Percentiles rank a stretch among this genome's conserved stretches.
Conservation (phyloP, 2,888 invertebrate genomes). For the Lepas anatifera region DNA sequence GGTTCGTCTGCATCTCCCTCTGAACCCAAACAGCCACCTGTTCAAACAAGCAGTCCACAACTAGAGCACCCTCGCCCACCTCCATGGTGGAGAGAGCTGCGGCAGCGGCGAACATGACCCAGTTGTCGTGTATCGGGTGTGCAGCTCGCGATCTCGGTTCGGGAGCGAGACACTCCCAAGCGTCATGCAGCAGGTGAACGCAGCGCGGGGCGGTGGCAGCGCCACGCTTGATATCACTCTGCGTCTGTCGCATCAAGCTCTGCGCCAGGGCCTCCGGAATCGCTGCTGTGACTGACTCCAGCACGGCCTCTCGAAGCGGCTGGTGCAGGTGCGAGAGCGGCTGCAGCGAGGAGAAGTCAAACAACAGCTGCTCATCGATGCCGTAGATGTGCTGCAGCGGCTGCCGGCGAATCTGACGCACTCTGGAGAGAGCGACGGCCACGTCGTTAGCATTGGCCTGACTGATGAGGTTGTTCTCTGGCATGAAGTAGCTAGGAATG, state of each 20-base stretch:
- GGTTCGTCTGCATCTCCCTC: no score
- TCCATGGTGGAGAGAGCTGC: background rate
- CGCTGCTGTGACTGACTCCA: background rate
- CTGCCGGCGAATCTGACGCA: constrained; percentile 40
- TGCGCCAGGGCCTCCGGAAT: background rate
- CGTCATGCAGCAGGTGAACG: background rate
- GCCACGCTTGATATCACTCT: background rate
- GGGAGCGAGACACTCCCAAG: background rate
- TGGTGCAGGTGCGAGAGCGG: background rate
- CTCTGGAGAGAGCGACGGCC: constrained; percentile 86
- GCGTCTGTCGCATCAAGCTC: background rate
- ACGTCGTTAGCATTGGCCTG: constrained; percentile 44
- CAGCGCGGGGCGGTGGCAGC: background rate
- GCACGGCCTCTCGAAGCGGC: background rate
- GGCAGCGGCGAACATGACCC: background rate
- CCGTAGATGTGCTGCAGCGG: background rate
- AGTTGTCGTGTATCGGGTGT: constrained; percentile 2
- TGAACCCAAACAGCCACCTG: no score
- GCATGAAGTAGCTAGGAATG: background rate
- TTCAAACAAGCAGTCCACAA: no score
- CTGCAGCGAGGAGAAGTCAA: background rate
- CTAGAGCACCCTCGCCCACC: background rate
- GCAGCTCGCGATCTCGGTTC: background rate
- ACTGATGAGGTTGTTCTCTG: constrained; percentile 32
- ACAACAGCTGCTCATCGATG: background rate